Percentiles rank a stretch among this genome's conserved stretches.
Conservation (phyloP, 2,797 vertebrate species). For the Rhynchonycteris naso region DNA sequence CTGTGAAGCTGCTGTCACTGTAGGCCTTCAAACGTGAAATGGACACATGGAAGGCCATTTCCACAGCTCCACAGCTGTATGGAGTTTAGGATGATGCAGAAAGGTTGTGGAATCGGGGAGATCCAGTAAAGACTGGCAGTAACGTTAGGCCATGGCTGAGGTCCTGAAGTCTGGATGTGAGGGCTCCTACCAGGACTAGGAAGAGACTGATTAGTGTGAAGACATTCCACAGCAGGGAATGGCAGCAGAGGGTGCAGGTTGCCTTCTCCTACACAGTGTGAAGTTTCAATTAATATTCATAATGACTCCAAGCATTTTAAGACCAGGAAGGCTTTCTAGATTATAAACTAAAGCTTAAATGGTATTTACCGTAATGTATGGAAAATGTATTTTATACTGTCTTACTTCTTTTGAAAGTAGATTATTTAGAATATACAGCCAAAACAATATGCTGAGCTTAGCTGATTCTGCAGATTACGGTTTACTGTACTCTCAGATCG, state of each 20-base stretch:
- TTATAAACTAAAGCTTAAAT: slow-evolving; percentile 16
- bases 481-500: not conserved
- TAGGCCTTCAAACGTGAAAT: not conserved
- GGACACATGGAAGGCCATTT: not conserved
- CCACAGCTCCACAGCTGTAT: not conserved
- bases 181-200: not conserved
- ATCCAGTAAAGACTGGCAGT: not conserved
- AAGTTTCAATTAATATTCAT: not conserved
- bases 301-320: not conserved
- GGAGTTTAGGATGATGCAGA: not conserved
- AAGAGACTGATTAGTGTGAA: not conserved
- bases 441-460: not conserved
- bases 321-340: slow-evolving; percentile 9
- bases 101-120: not conserved
- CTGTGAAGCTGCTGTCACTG: not conserved
- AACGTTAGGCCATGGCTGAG: not conserved
- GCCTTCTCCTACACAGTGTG: not conserved
- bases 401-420: slow-evolving; percentile 36
- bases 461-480: not conserved
- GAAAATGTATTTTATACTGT: not conserved
- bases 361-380: not conserved
- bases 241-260: not conserved
- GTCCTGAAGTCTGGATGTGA: not conserved
- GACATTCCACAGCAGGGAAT: not conserved
- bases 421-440: not conserved